Percentiles rank a stretch among this genome's conserved stretches.
These are phyloP conservation scores for Melanaphis sacchari DNA, from an alignment of 1,140 invertebrate genomes.

Conservation along the genomic window DNA sequence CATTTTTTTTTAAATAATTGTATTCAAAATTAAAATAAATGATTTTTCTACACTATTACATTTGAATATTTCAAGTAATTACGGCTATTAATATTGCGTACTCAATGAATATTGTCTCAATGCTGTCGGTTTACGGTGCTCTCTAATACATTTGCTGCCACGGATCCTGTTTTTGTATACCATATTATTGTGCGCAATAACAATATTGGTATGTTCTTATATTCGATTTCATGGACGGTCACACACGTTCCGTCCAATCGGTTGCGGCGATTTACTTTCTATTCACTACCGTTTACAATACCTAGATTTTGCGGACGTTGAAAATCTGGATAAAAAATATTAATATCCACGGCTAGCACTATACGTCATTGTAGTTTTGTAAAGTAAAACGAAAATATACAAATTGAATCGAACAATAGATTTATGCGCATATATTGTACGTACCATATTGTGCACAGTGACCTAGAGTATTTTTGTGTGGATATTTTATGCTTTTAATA, in stretches of 20 bases:
- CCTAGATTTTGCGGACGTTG: neutral
- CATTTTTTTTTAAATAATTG: too few relatives aligned
- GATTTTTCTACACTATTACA: neutral
- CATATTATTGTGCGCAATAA: neutral
- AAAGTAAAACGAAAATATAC: neutral
- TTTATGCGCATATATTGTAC: neutral
- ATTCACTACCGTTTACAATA: neutral
- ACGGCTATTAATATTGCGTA: neutral
- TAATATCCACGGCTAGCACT: neutral
- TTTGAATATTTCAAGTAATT: neutral
- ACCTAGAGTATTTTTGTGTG: neutral
- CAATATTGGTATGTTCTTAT: neutral
- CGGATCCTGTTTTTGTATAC: neutral
- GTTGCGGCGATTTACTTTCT: neutral
- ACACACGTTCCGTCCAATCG: neutral
- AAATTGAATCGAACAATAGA: neutral
- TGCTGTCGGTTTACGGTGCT: neutral
- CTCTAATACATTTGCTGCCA: neutral
- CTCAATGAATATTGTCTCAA: neutral
- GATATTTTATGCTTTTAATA: too few relatives aligned
- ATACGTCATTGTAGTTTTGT: neutral
- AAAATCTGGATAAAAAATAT: neutral
- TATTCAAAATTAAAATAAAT: too few relatives aligned
- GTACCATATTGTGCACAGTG: neutral
- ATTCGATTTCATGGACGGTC: neutral